Base-by-base conservation (phyloP, 1,140 invertebrate species). In the Apolygus lucorum region DNA sequence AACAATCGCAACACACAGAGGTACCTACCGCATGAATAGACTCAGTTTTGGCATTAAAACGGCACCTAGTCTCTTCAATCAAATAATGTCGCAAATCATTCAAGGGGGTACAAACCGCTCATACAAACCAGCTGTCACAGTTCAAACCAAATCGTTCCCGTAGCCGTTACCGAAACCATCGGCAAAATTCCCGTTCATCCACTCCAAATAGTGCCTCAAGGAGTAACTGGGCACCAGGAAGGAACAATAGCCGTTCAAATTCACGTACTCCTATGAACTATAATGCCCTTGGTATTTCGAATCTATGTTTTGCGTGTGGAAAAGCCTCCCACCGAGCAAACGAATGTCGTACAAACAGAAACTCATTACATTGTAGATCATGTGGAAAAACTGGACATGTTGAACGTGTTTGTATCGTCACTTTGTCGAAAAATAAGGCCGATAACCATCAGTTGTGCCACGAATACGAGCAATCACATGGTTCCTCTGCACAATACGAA, bases 221-320 rank as follows among this genome's bases (percentile, higher is more conserved):
- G 54, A 59, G 22, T 22, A 11, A 8, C 4, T 8, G 54, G 8
- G 11, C 54, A 11, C 22, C 54, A 59, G 4, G 22, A 21, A 59
- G 54, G 54, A 59, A 24, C 54, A 13, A 59, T 22, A 24, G 2
- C 22, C 54, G 22, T 4, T 59, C 54, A 24, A 59, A n/a, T n/a
- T n/a, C n/a, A n/a, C n/a, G 54, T 8, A 17, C 8, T 4, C 54
- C 8, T 11, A 59, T 59, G 22, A 59, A 14, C 4, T 14, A 59
- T 59, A 4, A 59, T 59, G 54, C 54, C 8, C 54, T 59, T 59
- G 54, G 54, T 11, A 59, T 59, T 59, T 8, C 54, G 4, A 59
- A 59, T 22, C 54, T 59, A 4, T 59, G 54, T 59, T 59, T 59
- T 59, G 8, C 54, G 11, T 24, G 54, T 59, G 54, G 54, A 59